These are phyloP conservation scores for Trachelus troglodyta DNA, from an alignment of 2,888 invertebrate genomes.

Conservation along the genomic window DNA sequence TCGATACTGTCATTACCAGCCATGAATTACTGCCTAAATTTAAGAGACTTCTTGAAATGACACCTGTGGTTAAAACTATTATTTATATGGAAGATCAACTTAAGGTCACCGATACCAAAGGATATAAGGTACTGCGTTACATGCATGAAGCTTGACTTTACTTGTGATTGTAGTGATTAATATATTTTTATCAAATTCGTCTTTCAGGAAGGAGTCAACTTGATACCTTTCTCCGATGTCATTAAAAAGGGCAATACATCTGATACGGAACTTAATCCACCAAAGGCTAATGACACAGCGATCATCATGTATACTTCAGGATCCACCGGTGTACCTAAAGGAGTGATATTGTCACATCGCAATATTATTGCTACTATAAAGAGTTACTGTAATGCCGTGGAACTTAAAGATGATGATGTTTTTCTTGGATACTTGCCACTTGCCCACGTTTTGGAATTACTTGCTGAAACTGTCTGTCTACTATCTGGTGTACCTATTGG, in stretches of 20 bases:
- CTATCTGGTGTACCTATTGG: slow-evolving; percentile 92
- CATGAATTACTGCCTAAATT: slow-evolving; percentile 93
- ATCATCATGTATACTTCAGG: slow-evolving; percentile 99
- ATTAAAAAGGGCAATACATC: slow-evolving; percentile 69
- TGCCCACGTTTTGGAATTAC: slow-evolving; percentile 96
- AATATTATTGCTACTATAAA: slow-evolving; percentile 85
- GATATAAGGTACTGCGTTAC: slow-evolving; percentile 70
- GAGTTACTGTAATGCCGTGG: slow-evolving; percentile 83
- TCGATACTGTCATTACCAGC: slow-evolving; percentile 91
- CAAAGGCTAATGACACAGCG: slow-evolving; percentile 83
- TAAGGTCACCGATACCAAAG: slow-evolving; percentile 75
- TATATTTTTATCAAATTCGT: neutral
- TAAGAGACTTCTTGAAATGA: slow-evolving; percentile 77
- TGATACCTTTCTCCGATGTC: slow-evolving; percentile 81
- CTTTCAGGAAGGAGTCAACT: slow-evolving; percentile 72
- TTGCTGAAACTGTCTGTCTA: slow-evolving; percentile 89
- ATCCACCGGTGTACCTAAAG: slow-evolving; percentile 95
- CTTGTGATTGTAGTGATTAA: neutral
- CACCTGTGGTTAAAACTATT: slow-evolving; percentile 81
- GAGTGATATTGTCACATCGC: slow-evolving; percentile 84
- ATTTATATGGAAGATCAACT: slow-evolving; percentile 92
- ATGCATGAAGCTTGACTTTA: neutral
- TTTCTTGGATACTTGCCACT: slow-evolving; percentile 96
- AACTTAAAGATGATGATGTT: slow-evolving; percentile 79
- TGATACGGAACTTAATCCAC: slow-evolving; percentile 66